A percentile compares a stretch with the other conserved stretches of the same genome.
Conservation (phyloP, 2,888 invertebrate genomes). For the Siphlonurus alternatus region DNA sequence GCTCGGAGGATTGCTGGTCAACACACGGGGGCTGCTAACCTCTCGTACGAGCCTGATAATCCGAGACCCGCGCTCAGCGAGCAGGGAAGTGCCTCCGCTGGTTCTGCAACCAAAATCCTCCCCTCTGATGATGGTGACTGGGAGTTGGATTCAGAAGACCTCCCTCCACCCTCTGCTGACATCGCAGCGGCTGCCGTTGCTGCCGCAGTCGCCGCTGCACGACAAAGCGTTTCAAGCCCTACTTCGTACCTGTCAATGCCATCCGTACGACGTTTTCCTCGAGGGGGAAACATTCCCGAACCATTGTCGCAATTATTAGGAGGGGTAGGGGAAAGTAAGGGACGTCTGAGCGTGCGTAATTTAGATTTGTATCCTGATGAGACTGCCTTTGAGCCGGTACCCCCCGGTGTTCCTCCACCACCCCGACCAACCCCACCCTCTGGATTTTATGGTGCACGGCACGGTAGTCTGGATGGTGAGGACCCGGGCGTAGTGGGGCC, state of each 20-base stretch:
- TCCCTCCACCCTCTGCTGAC: background rate
- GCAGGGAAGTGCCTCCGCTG: background rate
- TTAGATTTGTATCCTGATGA: constrained; percentile 30
- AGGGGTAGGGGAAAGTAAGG: constrained; percentile 21
- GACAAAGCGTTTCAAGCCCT: constrained; percentile 24
- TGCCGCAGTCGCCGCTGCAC: background rate
- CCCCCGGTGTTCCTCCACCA: background rate
- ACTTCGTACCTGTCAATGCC: constrained; percentile 76
- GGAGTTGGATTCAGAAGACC: background rate
- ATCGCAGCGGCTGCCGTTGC: background rate
- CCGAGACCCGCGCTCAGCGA: background rate
- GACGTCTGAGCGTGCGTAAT: constrained; percentile 56
- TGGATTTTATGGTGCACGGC: constrained; percentile 27
- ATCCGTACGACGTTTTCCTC: constrained; percentile 69
- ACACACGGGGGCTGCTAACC: constrained; percentile 20
- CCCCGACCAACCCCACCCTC: background rate
- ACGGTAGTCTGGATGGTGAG: constrained; percentile 48
- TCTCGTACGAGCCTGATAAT: constrained; percentile 21
- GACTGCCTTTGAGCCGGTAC: constrained; percentile 7
- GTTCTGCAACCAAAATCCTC: background rate
- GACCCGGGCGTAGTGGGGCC: constrained; percentile 76
- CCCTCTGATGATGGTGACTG: background rate
- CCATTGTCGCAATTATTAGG: constrained; percentile 57
- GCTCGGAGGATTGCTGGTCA: constrained; percentile 22
- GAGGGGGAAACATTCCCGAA: constrained; percentile 50